Evolutionary conservation across 2,113 vertebrate species (phyloP).

Genomic region (Protomyctophum bolini): DNA sequence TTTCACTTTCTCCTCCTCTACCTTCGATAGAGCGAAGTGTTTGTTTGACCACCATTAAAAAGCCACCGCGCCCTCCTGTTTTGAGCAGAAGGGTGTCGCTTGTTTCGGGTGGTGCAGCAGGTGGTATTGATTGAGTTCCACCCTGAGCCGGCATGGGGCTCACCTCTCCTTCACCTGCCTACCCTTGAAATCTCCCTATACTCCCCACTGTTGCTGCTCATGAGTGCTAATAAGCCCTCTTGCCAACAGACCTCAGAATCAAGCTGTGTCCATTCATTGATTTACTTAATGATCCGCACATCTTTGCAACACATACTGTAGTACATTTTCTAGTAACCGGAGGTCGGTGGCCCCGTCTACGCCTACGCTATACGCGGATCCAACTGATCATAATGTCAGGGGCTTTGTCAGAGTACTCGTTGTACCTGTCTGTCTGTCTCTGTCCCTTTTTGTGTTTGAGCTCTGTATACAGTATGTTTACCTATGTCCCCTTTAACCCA

Average conservation of each 20-base stretch:
- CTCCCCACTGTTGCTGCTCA: slow-evolving; percentile 24
- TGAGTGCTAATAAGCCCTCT: slow-evolving; percentile 37
- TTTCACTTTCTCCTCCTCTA: neutral
- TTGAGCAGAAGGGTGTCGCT: slow-evolving; percentile 8
- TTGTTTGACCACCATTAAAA: slow-evolving; percentile 8
- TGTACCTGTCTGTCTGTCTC: no score
- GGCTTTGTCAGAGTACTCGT: no score
- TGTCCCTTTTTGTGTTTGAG: no score
- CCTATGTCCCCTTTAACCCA: no score
- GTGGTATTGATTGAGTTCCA: slow-evolving; percentile 33
- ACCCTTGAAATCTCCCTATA: slow-evolving; percentile 39
- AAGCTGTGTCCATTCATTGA: slow-evolving; percentile 49
- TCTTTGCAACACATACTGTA: neutral
- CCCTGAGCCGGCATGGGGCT: slow-evolving; percentile 33
- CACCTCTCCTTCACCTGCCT: slow-evolving; percentile 50
- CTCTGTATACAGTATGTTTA: no score
- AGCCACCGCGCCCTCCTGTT: neutral
- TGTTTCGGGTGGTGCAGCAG: slow-evolving; percentile 4
- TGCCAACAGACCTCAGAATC: slow-evolving; percentile 26
- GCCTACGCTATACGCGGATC: no score
- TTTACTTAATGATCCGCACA: slow-evolving; percentile 31
- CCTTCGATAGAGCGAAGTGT: neutral
- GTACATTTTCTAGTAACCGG: no score
- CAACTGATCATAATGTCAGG: no score
- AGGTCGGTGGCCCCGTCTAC: no score